Base-by-base conservation (phyloP, 2,113 vertebrate genomes). In the Nestor notabilis region DNA sequence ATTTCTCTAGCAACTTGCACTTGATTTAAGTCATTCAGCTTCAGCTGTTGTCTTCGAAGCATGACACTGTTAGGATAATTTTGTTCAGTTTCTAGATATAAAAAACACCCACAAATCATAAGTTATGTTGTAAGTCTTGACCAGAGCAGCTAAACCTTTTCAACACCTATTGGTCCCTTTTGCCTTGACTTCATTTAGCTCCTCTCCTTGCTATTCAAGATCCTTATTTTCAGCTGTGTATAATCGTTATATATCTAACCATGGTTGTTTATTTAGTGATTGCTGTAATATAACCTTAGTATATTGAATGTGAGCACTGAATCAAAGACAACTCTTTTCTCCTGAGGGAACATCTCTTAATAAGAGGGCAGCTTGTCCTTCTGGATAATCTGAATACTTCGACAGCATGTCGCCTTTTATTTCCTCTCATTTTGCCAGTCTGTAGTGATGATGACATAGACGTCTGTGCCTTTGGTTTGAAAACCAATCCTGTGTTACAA, bases 121-220 rank as follows among this genome's bases (percentile, higher is more conserved):
- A 18, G 3, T 19, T 0, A 1, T 50, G 6, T 69, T 72, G 0
- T 19, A 65, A 46, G 7, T 35, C 46, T 28, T 29, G 17, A 1
- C 27, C 29, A 60, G 13, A 17, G 24, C 21, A 76, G 12, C 10
- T 35, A 43, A 7, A 4, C 12, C 21, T 82, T 81, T 71, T 49
- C 56, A 90, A 79, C 6, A n/a, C 3, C 5, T 27, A 68, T 19
- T 46, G 1, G 8, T 66, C 12, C 14, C 5, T 91, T 77, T 77
- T 60, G 13, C 27, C 49, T 82, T 75, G 14, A 33, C 17, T 66
- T 79, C 44, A 69, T 9, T 43, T 39, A 33, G 2, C 4, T 68
- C 87, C 44, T 47, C 7, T 66, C 50, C 37, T 56, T 65, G 6
- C 19, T 76, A 18, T 68, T 82, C 7, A 8, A 83, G 5, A 9